Evolutionary conservation across 2,888 invertebrate genomes (phyloP), one percentile per base, ranked within the genome.

Genomic region (Caenorhabditis auriculariae): DNA sequence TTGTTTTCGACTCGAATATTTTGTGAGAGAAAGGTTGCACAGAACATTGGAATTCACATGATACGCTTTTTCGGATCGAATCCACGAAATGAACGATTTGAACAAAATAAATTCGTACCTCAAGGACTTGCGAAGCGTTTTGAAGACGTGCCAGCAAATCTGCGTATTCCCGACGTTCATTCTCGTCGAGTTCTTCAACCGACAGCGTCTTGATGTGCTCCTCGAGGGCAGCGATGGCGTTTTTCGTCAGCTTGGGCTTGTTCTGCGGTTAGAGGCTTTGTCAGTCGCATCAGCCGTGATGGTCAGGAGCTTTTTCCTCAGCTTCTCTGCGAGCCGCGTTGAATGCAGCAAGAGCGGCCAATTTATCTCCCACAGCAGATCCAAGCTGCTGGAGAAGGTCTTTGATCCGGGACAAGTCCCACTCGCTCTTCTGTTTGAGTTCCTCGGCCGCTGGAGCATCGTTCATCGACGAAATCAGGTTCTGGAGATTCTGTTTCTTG

Each of bases 301-400:
- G 37, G 53, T 58, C 45, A 62, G 47, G 9, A 62, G 53, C 55
- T 29, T 63, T 39, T 17, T 60, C 60, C 50, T 66, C 68, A 27
- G 62, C 60, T 29, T 65, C 59, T 47, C 63, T 65, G 38, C 66
- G 60, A 46, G 61, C 55, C 9, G 65, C 60, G 19, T 58, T 63
- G 58, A 66, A 66, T n/a, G 66, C 60, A 19, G 66, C 68, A 32
- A 65, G 59, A 39, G 68, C 64, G 32, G 65, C 64, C 21, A 65
- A 46, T 42, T 65, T 65, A 52, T 68, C 64, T 17, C 64, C 68
- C 50, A 68, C 56, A 17, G 56, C 56, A 26, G 49, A 53, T 27
- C 56, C 59, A 21, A 68, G 52, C 37, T 50, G 38, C 29, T 54
- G 55, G 32, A 65, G 47, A 32, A 59, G 45, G 27, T 65, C 61